Base-by-base conservation (phyloP, 2,797 vertebrate species). In the Remorina albescens region DNA sequence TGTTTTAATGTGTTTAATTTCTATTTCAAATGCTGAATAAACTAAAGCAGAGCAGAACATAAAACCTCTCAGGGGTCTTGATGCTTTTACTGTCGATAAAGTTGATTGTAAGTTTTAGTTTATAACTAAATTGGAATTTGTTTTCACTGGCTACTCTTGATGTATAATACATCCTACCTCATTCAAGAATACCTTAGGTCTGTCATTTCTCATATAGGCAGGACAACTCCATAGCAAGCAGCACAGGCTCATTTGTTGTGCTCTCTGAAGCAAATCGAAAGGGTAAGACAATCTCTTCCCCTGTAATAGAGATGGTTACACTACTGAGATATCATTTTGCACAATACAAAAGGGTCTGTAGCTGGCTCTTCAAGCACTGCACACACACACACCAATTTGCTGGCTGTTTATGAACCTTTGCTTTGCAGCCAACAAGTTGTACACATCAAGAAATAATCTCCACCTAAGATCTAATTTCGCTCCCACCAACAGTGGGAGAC, bases 241-340 rank as follows among this genome's bases (percentile, higher is more conserved):
- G 71, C 81, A 77, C 67, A 13, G 59, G 76, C 88, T 94, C 86
- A 89, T 94, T 93, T 92, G 91, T 90, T 68, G 65, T 83, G 90
- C 88, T 89, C 90, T 88, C 84, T 86, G 89, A 91, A 92, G 93
- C 92, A 86, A 87, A 88, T 90, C 88, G 88, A 83, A 61, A 81
- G 62, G 64, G 94, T 93, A 95, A 95, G 86, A 90, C 78, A 89
- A 95, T 94, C 91, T 89, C 86, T 87, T 90, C 89, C 78, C 81
- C 86, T 91, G 94, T 93, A 95, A 94, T 84, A 60, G 90, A 95
- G 93, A 93, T 71, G 90, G 84, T 82, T 86, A 86, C 88, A 87
- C 84, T 83, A 87, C 87, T 81, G 85, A 90, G 90, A 93, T 94
- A 93, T 95, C 93, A 93, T 93, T 94, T 95, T 92, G 92, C 94